These are phyloP conservation scores for Corynorhinus townsendii DNA, from an alignment of 2,113 vertebrate genomes.

Conservation along the genomic window DNA sequence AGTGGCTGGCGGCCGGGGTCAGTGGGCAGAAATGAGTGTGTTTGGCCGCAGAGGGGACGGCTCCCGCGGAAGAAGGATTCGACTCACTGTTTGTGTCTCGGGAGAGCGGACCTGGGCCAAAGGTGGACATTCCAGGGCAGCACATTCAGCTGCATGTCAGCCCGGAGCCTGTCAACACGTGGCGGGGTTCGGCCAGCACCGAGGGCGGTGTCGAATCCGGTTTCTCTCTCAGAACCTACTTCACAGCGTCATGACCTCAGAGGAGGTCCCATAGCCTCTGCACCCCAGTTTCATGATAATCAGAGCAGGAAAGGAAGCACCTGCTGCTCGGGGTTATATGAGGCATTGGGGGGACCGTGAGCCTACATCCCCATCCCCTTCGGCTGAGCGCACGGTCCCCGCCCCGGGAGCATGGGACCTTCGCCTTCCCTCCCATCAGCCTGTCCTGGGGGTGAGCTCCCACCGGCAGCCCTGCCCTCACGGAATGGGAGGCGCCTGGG, in stretches of 20 bases:
- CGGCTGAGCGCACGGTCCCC: not conserved
- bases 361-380: not conserved
- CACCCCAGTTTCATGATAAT: not conserved
- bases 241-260: not conserved
- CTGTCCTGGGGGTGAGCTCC: not conserved
- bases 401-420: not conserved
- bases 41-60: constrained; percentile 31
- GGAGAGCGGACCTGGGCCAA: constrained; percentile 22
- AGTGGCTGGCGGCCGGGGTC: constrained; percentile 3
- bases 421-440: constrained; percentile 18
- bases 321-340: not conserved
- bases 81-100: constrained; percentile 52
- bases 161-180: constrained; percentile 21
- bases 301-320: not conserved
- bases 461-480: not conserved
- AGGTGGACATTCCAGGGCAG: constrained; percentile 21
- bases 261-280: not conserved
- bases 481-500: not conserved
- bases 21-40: constrained; percentile 31
- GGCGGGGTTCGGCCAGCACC: not conserved
- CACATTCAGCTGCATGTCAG: constrained; percentile 14
- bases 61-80: constrained; percentile 47
- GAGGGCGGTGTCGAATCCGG: not conserved
- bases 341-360: not conserved
- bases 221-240: not conserved